Percentiles rank a stretch among this genome's conserved stretches.
Evolutionary conservation across 2,797 vertebrate species (phyloP).

Genomic region (Bradypodion pumilum): DNA sequence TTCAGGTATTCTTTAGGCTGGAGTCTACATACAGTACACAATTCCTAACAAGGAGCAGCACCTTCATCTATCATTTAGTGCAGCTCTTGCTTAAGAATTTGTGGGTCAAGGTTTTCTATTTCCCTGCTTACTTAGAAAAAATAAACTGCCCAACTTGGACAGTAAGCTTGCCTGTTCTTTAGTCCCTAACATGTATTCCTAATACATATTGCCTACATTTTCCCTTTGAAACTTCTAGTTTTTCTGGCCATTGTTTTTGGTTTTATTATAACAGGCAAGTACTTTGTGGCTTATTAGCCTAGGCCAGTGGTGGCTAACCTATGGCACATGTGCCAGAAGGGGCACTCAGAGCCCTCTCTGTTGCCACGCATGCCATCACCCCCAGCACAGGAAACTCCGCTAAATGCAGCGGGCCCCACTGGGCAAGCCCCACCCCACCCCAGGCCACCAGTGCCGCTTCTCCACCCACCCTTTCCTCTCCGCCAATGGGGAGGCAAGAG

Average conservation of each 20-base stretch:
- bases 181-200: slow-evolving; percentile 16
- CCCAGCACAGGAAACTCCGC: too few species aligned
- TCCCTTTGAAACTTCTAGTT: neutral
- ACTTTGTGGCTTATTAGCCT: neutral
- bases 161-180: neutral
- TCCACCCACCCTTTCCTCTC: too few species aligned
- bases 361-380: too few species aligned
- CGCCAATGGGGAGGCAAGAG: too few species aligned
- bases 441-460: too few species aligned
- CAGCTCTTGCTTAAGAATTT: neutral
- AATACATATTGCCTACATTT: slow-evolving; percentile 56
- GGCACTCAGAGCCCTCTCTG: too few species aligned
- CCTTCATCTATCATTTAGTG: neutral
- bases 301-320: too few species aligned
- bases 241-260: neutral
- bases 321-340: too few species aligned
- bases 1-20: neutral
- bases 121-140: neutral
- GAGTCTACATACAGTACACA: neutral
- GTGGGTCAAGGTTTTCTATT: neutral
- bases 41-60: neutral
- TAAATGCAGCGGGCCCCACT: too few species aligned
- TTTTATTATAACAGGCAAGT: neutral
- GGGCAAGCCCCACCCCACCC: too few species aligned
- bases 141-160: neutral